These are phyloP conservation scores for Drosophila limbata DNA, from an alignment of 2,888 invertebrate genomes.

Conservation along the genomic window DNA sequence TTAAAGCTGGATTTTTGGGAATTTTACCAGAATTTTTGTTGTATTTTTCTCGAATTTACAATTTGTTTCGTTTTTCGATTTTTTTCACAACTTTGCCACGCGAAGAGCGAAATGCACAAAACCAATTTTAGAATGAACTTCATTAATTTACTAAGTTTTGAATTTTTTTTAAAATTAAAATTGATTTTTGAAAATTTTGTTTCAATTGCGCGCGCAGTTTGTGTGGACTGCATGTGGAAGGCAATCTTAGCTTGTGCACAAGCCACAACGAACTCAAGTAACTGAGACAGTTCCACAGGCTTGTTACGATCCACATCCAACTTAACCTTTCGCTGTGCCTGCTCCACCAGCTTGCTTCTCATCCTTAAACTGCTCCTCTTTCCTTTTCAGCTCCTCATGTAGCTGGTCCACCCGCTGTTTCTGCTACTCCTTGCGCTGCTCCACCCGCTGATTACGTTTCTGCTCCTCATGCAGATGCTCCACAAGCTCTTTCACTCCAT, in stretches of 20 bases:
- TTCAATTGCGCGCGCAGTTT: too few species aligned
- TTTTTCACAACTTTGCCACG: too few species aligned
- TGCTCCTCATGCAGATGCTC: background rate
- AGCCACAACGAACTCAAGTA: slow-evolving; percentile 24
- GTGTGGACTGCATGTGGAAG: slow-evolving; percentile 36
- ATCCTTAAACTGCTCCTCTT: background rate
- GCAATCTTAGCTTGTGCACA: slow-evolving; percentile 36
- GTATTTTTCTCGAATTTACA: too few species aligned
- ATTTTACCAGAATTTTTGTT: too few species aligned
- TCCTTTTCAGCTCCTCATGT: slow-evolving; percentile 1
- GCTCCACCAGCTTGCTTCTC: background rate
- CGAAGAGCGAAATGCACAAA: too few species aligned
- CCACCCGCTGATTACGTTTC: background rate
- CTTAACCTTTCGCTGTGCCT: slow-evolving; percentile 13
- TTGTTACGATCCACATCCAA: slow-evolving; percentile 57
- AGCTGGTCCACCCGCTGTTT: background rate
- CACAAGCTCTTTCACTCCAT: background rate
- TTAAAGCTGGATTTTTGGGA: too few species aligned
- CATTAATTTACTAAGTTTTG: too few species aligned
- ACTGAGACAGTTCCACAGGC: slow-evolving; percentile 21
- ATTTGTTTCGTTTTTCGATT: too few species aligned
- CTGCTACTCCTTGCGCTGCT: background rate
- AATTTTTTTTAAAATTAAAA: too few species aligned
- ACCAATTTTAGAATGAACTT: too few species aligned
- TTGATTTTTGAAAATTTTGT: too few species aligned